phyloP scores from a whole-genome alignment of 2,797 vertebrate species.

The Centropyge bicolor region DNA sequence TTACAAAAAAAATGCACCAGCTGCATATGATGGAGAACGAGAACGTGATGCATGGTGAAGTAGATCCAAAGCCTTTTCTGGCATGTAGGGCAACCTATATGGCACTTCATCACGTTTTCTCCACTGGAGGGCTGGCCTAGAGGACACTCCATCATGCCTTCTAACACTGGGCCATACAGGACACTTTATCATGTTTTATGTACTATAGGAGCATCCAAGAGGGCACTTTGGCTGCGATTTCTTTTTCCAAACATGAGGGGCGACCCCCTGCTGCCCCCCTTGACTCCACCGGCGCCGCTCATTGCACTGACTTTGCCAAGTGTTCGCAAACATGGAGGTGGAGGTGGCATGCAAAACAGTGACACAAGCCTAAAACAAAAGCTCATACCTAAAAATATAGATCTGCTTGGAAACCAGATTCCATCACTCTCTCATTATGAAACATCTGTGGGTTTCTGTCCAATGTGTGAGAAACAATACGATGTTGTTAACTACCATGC shows the following conservation, averaged over 20 bases:
- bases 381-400: slow-evolving; percentile 62
- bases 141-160: not conserved
- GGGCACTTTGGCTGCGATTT: not conserved
- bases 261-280: not conserved
- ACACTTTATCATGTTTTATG: not conserved
- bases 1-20: not conserved
- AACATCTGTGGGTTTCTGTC: slow-evolving; percentile 26
- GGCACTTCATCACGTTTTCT: not conserved
- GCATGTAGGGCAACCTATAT: not conserved
- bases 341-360: slow-evolving; percentile 57
- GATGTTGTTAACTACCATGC: slow-evolving; percentile 43
- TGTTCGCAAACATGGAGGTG: slow-evolving; percentile 54
- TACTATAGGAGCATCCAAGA: not conserved
- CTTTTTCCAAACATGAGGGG: not conserved
- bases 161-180: not conserved
- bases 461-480: slow-evolving; percentile 35
- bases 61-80: not conserved
- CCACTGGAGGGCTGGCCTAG: not conserved
- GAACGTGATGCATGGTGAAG: not conserved
- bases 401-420: slow-evolving; percentile 34
- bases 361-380: slow-evolving; percentile 49
- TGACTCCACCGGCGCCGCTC: not conserved
- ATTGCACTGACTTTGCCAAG: slow-evolving; percentile 18
- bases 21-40: not conserved
- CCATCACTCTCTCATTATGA: slow-evolving; percentile 23